Evolutionary conservation across 1,140 invertebrate species (phyloP).

Genomic region (Lepidurus apus): DNA sequence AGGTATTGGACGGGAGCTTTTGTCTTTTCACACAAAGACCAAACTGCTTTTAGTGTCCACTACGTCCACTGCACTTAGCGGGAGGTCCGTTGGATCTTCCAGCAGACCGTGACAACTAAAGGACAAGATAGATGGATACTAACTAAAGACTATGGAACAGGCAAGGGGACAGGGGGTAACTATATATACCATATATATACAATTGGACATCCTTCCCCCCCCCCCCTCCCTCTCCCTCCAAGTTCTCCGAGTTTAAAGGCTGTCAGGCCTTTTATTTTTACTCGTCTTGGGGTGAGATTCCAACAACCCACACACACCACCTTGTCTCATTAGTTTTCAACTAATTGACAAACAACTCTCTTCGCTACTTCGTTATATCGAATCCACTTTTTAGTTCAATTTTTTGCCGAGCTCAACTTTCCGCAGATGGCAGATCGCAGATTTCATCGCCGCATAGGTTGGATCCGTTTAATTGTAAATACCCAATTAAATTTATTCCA

Average conservation of each 20-base stretch:
- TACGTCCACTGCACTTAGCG: conserved; percentile 20
- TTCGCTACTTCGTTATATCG: not conserved
- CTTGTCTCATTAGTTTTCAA: conserved; percentile 16
- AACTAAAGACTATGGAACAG: not conserved
- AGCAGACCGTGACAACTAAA: conserved; percentile 14
- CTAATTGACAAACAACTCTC: conserved; percentile 4
- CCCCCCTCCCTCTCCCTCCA: not conserved
- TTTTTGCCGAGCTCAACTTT: too few relatives aligned
- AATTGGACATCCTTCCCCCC: not conserved
- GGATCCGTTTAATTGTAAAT: too few relatives aligned
- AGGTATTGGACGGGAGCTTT: conserved; percentile 12
- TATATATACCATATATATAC: not conserved
- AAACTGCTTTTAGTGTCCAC: conserved; percentile 19
- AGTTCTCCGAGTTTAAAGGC: not conserved
- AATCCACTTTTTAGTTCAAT: not conserved
- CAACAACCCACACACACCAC: conserved; percentile 17
- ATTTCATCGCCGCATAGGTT: too few relatives aligned
- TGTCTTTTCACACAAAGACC: conserved; percentile 4
- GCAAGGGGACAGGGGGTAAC: not conserved
- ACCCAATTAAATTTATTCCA: too few relatives aligned
- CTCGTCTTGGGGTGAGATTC: not conserved
- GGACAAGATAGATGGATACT: conserved; percentile 1
- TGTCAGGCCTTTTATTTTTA: not conserved
- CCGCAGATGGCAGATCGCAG: too few relatives aligned
- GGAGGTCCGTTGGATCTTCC: not conserved